A percentile compares a stretch with the other conserved stretches of the same genome.
Conservation (phyloP, 2,888 invertebrate genomes). For the Lepidonotus clava region DNA sequence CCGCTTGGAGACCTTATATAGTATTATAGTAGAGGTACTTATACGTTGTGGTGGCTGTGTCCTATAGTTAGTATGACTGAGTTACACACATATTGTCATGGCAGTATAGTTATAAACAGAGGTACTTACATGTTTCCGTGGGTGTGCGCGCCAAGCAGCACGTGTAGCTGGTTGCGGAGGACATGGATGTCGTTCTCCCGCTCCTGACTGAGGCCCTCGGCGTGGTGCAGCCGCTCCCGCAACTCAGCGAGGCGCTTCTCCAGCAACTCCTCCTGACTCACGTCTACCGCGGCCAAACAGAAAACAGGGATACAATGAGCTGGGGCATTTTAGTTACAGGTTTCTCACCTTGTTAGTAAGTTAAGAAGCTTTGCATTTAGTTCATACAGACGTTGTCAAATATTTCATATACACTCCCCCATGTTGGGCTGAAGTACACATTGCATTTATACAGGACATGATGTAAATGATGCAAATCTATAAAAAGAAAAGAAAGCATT, state of each 20-base stretch:
- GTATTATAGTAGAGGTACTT: too few relatives aligned
- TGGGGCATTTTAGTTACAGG: too few relatives aligned
- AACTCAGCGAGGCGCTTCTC: conserved; percentile 88
- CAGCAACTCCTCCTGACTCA: conserved; percentile 85
- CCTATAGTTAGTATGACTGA: too few relatives aligned
- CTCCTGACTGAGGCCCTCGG: conserved; percentile 89
- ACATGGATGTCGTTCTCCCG: conserved; percentile 89
- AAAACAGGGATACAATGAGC: too few relatives aligned
- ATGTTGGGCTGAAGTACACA: too few relatives aligned
- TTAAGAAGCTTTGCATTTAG: too few relatives aligned
- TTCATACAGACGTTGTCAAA: too few relatives aligned
- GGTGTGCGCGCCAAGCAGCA: conserved; percentile 61
- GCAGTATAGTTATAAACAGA: background rate
- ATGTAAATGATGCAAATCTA: background rate
- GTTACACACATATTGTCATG: background rate
- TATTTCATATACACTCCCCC: too few relatives aligned
- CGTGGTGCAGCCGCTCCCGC: conserved; percentile 88
- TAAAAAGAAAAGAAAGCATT: background rate
- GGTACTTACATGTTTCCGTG: conserved; percentile 61
- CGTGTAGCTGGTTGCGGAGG: conserved; percentile 84
- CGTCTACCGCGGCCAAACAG: conserved; percentile 81
- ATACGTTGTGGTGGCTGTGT: too few relatives aligned
- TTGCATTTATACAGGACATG: too few relatives aligned
- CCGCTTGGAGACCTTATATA: too few relatives aligned
- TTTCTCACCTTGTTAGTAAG: too few relatives aligned